Conservation (phyloP, 2,888 invertebrate genomes). For the Ormyrus nitidulus region DNA sequence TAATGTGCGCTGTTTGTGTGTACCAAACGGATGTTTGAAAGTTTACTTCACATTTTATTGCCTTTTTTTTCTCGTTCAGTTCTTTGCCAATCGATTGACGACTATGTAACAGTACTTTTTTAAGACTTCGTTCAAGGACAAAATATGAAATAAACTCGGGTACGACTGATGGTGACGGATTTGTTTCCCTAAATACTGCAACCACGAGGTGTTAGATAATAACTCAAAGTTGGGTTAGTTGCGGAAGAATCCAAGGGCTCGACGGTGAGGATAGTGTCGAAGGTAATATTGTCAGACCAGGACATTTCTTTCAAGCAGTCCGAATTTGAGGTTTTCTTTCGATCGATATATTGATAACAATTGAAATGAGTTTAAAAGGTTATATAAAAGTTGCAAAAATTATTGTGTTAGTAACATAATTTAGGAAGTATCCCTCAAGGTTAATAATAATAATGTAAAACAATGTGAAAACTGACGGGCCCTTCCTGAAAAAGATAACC, state of each 20-base stretch:
- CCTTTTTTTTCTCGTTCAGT: neutral
- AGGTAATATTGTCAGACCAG: conserved; percentile 34
- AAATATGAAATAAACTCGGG: conserved; percentile 42
- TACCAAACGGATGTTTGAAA: conserved; percentile 37
- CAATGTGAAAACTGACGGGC: no score
- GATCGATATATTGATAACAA: no score
- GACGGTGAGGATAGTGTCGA: conserved; percentile 46
- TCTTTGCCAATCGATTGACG: neutral
- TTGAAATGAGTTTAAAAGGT: no score
- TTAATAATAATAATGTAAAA: no score
- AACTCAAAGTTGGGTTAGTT: conserved; percentile 62
- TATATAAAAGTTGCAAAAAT: no score
- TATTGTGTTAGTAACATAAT: no score
- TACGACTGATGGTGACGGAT: conserved; percentile 49
- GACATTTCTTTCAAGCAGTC: conserved; percentile 45
- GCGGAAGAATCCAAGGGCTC: conserved; percentile 55
- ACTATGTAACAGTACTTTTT: neutral
- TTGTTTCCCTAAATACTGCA: conserved; percentile 61
- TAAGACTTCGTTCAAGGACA: conserved; percentile 1
- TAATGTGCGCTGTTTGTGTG: conserved; percentile 30
- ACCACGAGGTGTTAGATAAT: conserved; percentile 61
- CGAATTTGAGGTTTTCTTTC: conserved; percentile 5
- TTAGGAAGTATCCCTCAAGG: no score
- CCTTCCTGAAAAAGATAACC: no score
- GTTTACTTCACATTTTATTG: conserved; percentile 40